Evolutionary conservation across 2,888 invertebrate genomes (phyloP).

Genomic region (Rotaria macrura): DNA sequence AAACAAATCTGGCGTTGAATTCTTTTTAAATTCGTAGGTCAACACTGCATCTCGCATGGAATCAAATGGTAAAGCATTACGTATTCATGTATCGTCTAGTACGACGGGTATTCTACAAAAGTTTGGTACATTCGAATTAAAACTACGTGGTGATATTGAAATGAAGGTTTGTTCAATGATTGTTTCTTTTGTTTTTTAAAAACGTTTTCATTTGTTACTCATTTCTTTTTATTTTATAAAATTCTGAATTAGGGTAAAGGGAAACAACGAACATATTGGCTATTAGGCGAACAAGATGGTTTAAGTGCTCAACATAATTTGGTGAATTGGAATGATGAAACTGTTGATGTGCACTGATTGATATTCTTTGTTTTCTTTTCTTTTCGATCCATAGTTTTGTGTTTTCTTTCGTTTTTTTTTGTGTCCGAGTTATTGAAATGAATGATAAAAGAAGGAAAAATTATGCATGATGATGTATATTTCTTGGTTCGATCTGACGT

Average conservation of each 20-base stretch:
- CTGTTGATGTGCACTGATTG: background rate
- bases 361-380: background rate
- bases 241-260: conserved; percentile 39
- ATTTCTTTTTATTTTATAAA: background rate
- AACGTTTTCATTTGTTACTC: too few relatives aligned
- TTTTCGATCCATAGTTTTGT: background rate
- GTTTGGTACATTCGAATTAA: conserved; percentile 70
- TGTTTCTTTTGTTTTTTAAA: too few relatives aligned
- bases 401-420: background rate
- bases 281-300: conserved; percentile 38
- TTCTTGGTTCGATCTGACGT: background rate
- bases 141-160: conserved; percentile 73
- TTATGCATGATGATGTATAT: background rate
- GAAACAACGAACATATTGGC: conserved; percentile 41
- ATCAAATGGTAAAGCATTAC: conserved; percentile 75
- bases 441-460: background rate
- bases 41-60: conserved; percentile 52
- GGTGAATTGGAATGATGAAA: conserved; percentile 6
- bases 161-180: conserved; percentile 69
- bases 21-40: conserved; percentile 44
- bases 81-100: conserved; percentile 77
- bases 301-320: conserved; percentile 9
- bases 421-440: background rate
- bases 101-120: conserved; percentile 74
- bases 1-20: too few relatives aligned